Evolutionary conservation across 1,140 invertebrate genomes (phyloP), one percentile per base, ranked within the genome.

Genomic region (Zelostemma sp.): DNA sequence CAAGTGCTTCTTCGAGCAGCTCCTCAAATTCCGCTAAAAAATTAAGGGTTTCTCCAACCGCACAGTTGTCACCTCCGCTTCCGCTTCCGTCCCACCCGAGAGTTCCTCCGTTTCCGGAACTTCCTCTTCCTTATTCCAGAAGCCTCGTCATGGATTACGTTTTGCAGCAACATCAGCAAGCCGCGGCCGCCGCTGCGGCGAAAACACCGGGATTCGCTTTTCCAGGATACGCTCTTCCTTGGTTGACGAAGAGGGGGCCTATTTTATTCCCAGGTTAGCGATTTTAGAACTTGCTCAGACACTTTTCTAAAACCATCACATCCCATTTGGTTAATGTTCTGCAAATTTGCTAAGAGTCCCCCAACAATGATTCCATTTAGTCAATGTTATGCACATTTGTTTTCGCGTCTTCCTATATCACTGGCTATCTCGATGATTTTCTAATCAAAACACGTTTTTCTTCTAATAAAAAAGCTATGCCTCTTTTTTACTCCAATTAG

Each of bases 101-200:
- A 21, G 87, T 90, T 6, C 89, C 89, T 1, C 86, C 82, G 25
- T 89, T 84, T 72, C 86, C 85, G 38, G 88, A 87, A 68, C 77
- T 88, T 11, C 81, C 86, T 8, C 70, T 91, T 18, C 88, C 89
- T 0, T 74, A 91, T 15, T 87, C 89, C 0, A 80, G 88, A 8
- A 88, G 80, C 61, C 78, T 90, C 21, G 88, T 91, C 0, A 90
- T 91, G 85, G 90, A 91, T 75, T 91, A 91, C 59, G 88, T 90
- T 48, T 91, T 90, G 88, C 90, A 91, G 78, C 87, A 84, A 12
- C 83, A 86, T 55, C 80, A 85, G 47, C 83, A 89, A 72, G 85
- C 86, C 1, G 77, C 84, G 6, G 79, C 86, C 11, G 82, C 81
- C 14, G 83, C 83, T 54, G 78, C 77, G 3, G 76, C 78, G 17